These are phyloP conservation scores for Hyposoter didymator DNA, from an alignment of 2,888 invertebrate genomes.

Conservation along the genomic window DNA sequence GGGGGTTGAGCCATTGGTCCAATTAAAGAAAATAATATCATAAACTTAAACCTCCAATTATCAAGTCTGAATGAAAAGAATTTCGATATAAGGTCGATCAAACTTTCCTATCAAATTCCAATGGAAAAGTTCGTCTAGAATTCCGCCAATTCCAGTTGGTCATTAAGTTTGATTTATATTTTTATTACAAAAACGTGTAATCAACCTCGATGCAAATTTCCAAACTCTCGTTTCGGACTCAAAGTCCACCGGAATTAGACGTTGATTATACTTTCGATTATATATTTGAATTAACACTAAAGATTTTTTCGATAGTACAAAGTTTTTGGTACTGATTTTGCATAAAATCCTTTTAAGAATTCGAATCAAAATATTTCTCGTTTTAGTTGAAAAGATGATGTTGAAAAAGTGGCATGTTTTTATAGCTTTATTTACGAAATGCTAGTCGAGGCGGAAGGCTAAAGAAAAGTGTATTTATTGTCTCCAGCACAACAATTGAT, in stretches of 20 bases:
- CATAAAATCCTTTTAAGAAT: background rate
- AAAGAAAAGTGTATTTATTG: constrained; percentile 75
- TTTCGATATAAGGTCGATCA: background rate
- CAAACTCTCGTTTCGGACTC: background rate
- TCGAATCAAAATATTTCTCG: background rate
- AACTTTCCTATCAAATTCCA: background rate
- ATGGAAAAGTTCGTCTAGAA: background rate
- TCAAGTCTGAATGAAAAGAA: background rate
- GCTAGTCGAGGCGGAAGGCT: constrained; percentile 77
- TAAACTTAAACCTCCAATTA: background rate
- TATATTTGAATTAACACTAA: background rate
- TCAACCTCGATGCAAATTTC: background rate
- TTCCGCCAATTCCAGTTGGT: background rate
- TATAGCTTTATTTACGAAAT: constrained; percentile 77
- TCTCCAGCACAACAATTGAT: constrained; percentile 29
- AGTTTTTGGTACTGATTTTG: background rate
- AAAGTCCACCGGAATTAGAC: background rate
- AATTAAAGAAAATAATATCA: background rate
- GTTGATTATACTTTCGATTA: background rate
- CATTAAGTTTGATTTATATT: background rate
- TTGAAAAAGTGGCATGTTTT: constrained; percentile 57
- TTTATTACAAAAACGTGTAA: background rate
- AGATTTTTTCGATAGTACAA: background rate
- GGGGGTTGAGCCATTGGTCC: background rate
- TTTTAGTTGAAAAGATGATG: background rate